Base-by-base conservation (phyloP, 2,113 vertebrate genomes). In the Gulo gulo region DNA sequence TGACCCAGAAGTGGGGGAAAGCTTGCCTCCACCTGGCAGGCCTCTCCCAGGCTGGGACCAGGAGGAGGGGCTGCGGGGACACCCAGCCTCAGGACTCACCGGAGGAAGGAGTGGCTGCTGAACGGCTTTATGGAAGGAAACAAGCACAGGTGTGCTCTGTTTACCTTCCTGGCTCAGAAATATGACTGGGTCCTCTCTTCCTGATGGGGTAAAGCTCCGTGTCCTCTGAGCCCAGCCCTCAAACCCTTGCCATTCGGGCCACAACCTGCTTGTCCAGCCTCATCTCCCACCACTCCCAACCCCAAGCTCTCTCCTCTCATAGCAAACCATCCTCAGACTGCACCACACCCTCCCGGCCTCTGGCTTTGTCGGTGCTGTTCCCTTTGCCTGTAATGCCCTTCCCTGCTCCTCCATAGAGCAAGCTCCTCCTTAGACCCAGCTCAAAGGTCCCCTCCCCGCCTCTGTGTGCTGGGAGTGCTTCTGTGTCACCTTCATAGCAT, bases 321-420 rank as follows among this genome's bases (percentile, higher is more conserved):
- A 6, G 39, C 78, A 8, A 18, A 31, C 69, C 24, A 1, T n/a
- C 76, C 34, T 79, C 36, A 0, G 36, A 1, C 1, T 0, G 11
- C 31, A 31, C 9, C 23, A 23, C 4, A 10, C 61, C 20, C 69
- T 83, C 14, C 0, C 1, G 42, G 83, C 47, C 71, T 74, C 21
- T 4, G 21, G 14, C 52, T 50, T 82, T 26, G 21, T 4, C 36
- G 36, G 14, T 18, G 36, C 39, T 47, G 14, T 45, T 88, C 47
- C 67, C 55, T 85, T 45, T 29, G 57, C 24, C 57, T 65, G 34
- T 26, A 42, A 26, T 26, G 79, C 34, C 45, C 29, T 79, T 42
- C 87, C 39, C 31, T 18, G 52, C 21, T 36, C 83, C 52, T 73
- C 39, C n/a, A 55, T 23, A 10, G 21, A 29, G 13, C 65, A 24